Base-by-base conservation (phyloP, 2,797 vertebrate species). In the Chaetophractus vellerosus region DNA sequence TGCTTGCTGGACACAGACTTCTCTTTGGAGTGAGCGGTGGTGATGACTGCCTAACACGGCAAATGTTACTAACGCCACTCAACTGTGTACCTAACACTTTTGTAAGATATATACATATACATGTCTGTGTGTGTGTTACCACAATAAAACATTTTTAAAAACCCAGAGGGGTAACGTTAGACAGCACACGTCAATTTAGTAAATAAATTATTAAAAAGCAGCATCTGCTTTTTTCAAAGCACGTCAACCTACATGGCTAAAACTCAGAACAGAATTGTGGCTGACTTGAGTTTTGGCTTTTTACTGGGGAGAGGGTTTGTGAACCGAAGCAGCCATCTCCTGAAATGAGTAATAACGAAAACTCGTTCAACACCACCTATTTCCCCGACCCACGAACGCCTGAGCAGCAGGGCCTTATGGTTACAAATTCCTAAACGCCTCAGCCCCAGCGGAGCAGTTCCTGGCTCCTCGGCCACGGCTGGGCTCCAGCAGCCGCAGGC, bases 351-450 rank as follows among this genome's bases (percentile, higher is more conserved):
- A 85, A 38, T 38, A 68, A 82, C 33, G 61, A 80, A 94, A 88
- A 89, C 36, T 85, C 52, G n/a, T 9, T 45, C 48, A 45, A 80
- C 33, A 72, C 23, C 79, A 55, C 36, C 84, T 61, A 41, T 50
- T 64, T 74, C 24, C 68, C 80, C 80, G 55, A n/a, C 68, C 88
- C 91, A 48, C 21, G 68, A 95, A 86, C 7, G 66, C 96, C 90
- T 33, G n/a, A 94, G 66, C 26, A 31, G 97, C 81, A n/a, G n/a
- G n/a, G n/a, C n/a, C n/a, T n/a, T n/a, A n/a, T n/a, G n/a, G n/a
- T n/a, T 92, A 52, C 89, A 94, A 96, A 95, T 80, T 96, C 96
- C 75, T 93, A 82, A 97, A 93, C 78, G 74, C 88, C 71, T 79
- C 88, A 93, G 90, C 72, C 97, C 90, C n/a, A n/a, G n/a, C n/a